Evolutionary conservation across 1,140 invertebrate genomes (phyloP).

Genomic region (Lordiphosa clarofinis): DNA sequence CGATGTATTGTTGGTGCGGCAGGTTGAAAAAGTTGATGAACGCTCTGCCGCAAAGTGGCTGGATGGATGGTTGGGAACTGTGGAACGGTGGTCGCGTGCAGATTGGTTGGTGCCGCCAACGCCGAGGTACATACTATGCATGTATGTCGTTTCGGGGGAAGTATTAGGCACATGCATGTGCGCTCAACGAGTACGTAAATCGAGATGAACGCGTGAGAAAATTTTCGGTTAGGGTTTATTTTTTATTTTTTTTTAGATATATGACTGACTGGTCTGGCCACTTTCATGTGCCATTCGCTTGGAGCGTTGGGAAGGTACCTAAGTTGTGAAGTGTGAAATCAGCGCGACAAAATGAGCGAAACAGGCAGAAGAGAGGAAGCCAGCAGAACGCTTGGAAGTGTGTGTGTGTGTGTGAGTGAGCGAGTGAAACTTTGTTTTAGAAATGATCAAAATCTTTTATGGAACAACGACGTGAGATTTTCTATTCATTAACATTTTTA

Average conservation of each 20-base stretch:
- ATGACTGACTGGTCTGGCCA: slow-evolving; percentile 26
- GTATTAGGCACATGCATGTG: slow-evolving; percentile 32
- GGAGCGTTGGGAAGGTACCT: slow-evolving; percentile 33
- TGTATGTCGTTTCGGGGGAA: background rate
- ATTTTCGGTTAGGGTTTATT: slow-evolving; percentile 39
- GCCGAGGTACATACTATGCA: slow-evolving; percentile 3
- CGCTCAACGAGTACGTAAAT: slow-evolving; percentile 47
- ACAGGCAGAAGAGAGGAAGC: slow-evolving; percentile 14
- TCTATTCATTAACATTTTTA: slow-evolving; percentile 72
- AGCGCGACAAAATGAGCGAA: slow-evolving; percentile 30
- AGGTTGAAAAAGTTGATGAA: slow-evolving; percentile 22
- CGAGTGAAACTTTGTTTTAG: slow-evolving; percentile 58
- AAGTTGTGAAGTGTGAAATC: slow-evolving; percentile 52
- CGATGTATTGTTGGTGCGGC: slow-evolving; percentile 6
- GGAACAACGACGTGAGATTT: slow-evolving; percentile 45
- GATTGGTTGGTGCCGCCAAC: slow-evolving; percentile 35
- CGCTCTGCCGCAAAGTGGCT: slow-evolving; percentile 3
- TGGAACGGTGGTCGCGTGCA: slow-evolving; percentile 52
- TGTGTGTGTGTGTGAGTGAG: slow-evolving; percentile 23
- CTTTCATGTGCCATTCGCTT: slow-evolving; percentile 48
- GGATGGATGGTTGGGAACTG: background rate
- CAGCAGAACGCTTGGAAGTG: slow-evolving; percentile 40
- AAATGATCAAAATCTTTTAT: slow-evolving; percentile 49
- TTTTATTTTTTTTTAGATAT: slow-evolving; percentile 48
- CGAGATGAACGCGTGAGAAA: slow-evolving; percentile 71